Conservation (phyloP, 2,888 invertebrate genomes). For the Cephus spinipes region DNA sequence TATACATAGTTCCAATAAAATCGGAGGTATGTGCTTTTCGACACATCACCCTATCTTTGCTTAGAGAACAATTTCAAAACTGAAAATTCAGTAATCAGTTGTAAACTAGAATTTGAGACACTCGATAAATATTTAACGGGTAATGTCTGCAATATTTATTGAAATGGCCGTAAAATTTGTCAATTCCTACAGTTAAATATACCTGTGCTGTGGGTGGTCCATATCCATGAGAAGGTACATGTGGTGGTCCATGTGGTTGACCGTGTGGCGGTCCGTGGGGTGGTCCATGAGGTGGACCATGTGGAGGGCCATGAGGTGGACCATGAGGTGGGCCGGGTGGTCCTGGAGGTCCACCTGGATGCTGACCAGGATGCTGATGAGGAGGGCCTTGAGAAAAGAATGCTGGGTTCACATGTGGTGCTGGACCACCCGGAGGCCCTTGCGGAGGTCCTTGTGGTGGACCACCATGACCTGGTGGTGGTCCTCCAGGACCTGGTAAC, state of each 20-base stretch:
- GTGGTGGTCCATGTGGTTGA: slow-evolving; percentile 71
- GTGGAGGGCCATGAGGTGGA: slow-evolving; percentile 77
- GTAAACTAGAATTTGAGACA: no score
- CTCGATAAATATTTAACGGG: neutral
- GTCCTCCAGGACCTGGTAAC: slow-evolving; percentile 65
- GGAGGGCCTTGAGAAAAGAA: slow-evolving; percentile 87
- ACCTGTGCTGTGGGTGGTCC: slow-evolving; percentile 68
- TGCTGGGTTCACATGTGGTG: slow-evolving; percentile 96
- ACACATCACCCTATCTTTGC: no score
- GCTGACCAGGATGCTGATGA: slow-evolving; percentile 71
- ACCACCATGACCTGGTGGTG: slow-evolving; percentile 69
- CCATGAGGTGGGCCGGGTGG: slow-evolving; percentile 72
- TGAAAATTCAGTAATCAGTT: no score
- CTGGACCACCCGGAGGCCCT: slow-evolving; percentile 76
- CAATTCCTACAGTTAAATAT: slow-evolving; percentile 6
- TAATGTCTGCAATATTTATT: neutral
- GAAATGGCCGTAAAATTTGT: neutral
- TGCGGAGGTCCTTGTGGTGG: slow-evolving; percentile 72
- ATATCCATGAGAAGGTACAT: slow-evolving; percentile 70
- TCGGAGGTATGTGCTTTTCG: no score
- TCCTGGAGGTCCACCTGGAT: slow-evolving; percentile 70
- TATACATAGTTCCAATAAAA: no score
- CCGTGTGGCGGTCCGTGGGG: slow-evolving; percentile 78
- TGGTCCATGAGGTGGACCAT: slow-evolving; percentile 75
- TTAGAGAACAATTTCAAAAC: no score